phyloP scores from a whole-genome alignment of 2,888 invertebrate species.

The Fabriciana adippe region DNA sequence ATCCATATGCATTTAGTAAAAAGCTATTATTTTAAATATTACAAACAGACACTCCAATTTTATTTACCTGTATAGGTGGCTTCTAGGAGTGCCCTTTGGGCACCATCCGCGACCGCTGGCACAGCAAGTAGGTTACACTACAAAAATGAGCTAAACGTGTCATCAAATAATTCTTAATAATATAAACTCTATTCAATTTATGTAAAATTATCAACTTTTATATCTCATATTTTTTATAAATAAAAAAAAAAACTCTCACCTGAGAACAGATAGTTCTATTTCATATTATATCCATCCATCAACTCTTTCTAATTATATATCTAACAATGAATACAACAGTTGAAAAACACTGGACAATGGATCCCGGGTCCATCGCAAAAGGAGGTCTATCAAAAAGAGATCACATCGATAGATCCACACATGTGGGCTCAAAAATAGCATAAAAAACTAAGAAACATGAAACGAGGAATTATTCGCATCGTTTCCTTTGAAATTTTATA shows the following conservation, averaged over 20 bases:
- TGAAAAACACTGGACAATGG: constrained; percentile 71
- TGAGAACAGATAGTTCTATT: not conserved
- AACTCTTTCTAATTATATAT: constrained; percentile 49
- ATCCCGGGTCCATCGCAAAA: constrained; percentile 60
- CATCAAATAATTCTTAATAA: too few species aligned
- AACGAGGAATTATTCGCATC: constrained; percentile 82
- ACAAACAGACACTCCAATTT: too few species aligned
- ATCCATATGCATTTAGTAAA: too few species aligned
- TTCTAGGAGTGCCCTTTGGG: too few species aligned
- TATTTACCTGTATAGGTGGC: too few species aligned
- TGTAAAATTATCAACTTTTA: too few species aligned
- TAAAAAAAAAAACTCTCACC: not conserved
- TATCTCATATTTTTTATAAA: not conserved
- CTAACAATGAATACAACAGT: constrained; percentile 39
- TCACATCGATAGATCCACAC: constrained; percentile 72
- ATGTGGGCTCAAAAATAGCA: constrained; percentile 66
- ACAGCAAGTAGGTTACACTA: too few species aligned
- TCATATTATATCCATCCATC: constrained; percentile 53
- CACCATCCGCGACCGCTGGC: too few species aligned
- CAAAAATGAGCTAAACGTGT: too few species aligned
- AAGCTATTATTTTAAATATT: too few species aligned
- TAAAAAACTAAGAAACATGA: constrained; percentile 74
- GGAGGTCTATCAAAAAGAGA: constrained; percentile 79
- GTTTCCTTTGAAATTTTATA: constrained; percentile 78
- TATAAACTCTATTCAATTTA: too few species aligned